Conservation (phyloP, 1,140 invertebrate species). For the Plectrocnemia conspersa region DNA sequence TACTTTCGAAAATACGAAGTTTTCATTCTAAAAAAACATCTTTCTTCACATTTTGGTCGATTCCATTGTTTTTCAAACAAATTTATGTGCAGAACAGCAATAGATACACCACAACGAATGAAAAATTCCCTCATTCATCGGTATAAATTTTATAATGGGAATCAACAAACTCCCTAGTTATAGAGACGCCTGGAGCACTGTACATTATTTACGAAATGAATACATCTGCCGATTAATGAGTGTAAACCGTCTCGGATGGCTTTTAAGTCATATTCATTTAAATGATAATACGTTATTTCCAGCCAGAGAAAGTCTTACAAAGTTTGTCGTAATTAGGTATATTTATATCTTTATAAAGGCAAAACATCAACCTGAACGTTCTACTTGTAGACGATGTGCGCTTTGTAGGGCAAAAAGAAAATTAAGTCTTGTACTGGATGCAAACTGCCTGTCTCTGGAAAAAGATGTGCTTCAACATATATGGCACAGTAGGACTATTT, state of each 20-base stretch:
- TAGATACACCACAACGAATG: not conserved
- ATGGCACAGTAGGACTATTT: too few relatives aligned
- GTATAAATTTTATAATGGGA: constrained; percentile 7
- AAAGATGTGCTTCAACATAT: too few relatives aligned
- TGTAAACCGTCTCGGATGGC: not conserved
- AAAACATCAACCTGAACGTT: too few relatives aligned
- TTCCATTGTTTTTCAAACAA: constrained; percentile 7
- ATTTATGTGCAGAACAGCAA: constrained; percentile 3
- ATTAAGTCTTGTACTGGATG: too few relatives aligned
- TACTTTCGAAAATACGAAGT: too few relatives aligned
- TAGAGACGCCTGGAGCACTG: not conserved
- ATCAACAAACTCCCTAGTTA: constrained; percentile 1
- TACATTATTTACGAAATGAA: not conserved
- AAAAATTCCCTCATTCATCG: constrained; percentile 5
- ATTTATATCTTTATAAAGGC: too few relatives aligned
- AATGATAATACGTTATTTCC: constrained; percentile 6
- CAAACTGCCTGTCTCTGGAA: too few relatives aligned
- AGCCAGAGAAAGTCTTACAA: not conserved
- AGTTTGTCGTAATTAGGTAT: too few relatives aligned
- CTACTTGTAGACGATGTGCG: too few relatives aligned
- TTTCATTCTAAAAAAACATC: too few relatives aligned
- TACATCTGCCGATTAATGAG: not conserved
- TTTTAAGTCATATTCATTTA: constrained; percentile 6
- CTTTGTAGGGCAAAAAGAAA: too few relatives aligned
- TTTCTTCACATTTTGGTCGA: too few relatives aligned